Base-by-base conservation (phyloP, 2,888 invertebrate species). In the Hydropsyche betteni region DNA sequence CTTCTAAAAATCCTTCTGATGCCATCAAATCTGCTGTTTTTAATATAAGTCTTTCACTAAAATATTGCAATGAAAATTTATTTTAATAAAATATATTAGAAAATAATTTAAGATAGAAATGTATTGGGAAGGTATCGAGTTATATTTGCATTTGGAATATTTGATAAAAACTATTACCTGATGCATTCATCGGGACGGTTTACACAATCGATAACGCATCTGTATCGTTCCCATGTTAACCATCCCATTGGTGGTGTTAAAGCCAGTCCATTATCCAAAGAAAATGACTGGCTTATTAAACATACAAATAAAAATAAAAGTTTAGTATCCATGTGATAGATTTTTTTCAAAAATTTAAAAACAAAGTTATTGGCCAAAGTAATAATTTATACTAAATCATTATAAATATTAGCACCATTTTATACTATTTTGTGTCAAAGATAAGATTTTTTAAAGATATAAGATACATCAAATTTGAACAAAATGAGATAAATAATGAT, bases 191-290 rank as follows among this genome's bases (percentile, higher is more conserved):
- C 84, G 0, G 91, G 91, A 81, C 90, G 89, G 70, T 86, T 86
- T 50, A 86, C 84, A 82, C 92, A 92, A 82, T 92, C 90, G 0
- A 86, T 88, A 78, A 89, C 88, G 81, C 92, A 92, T 33, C 91
- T 83, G 81, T 89, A 92, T 77, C 91, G 82, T 80, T 91, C 88
- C 92, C 92, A 92, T 0, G 91, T 89, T 80, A 92, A 85, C 92
- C 92, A 92, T 51, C 92, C 92, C 92, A 92, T 92, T 0, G 92
- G 92, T 0, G 92, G 92, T 1, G 91, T 91, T 74, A 86, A 81
- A 0, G 90, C 91, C 68, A 91, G 82, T 0, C 92, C 92, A 83
- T 92, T 92, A 80, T 91, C 87, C 75, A 91, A 81, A 0, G 84
- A 82, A 38, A 80, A 6, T 24, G 68, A 36, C 6, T 24, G 34